Evolutionary conservation across 2,797 vertebrate species (phyloP).

Genomic region (Tiaroga cobitis): DNA sequence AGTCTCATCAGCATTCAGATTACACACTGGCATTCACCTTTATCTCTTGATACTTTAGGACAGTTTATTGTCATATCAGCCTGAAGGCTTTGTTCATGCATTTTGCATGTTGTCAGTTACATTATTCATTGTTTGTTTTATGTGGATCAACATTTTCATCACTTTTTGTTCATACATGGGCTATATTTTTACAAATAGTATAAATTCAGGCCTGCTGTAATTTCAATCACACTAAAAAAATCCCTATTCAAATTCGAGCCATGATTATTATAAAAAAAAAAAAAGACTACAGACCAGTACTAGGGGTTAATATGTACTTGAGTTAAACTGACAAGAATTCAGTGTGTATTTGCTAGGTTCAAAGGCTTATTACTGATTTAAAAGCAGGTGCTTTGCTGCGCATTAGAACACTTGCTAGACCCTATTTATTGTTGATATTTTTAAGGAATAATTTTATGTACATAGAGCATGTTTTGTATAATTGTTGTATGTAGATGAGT

Average conservation of each 20-base stretch:
- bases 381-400: background rate
- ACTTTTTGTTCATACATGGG: background rate
- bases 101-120: background rate
- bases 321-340: constrained; percentile 4
- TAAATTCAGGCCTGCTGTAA: background rate
- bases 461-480: constrained; percentile 51
- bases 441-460: constrained; percentile 67
- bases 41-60: background rate
- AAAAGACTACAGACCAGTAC: background rate
- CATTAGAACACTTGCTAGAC: constrained; percentile 1
- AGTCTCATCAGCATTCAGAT: constrained; percentile 5
- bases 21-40: background rate
- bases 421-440: constrained; percentile 58
- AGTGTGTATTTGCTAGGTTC: constrained; percentile 4
- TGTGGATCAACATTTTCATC: background rate
- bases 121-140: constrained; percentile 13
- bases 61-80: background rate
- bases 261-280: constrained; percentile 4
- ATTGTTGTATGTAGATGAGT: constrained; percentile 59
- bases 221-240: background rate
- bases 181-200: background rate
- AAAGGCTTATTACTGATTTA: constrained; percentile 7
- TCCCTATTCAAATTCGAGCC: background rate
- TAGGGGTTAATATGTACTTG: background rate
- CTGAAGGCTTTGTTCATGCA: constrained; percentile 6